These are phyloP conservation scores for Arrhopalites spinosus DNA, from an alignment of 2,888 invertebrate genomes.

Conservation along the genomic window DNA sequence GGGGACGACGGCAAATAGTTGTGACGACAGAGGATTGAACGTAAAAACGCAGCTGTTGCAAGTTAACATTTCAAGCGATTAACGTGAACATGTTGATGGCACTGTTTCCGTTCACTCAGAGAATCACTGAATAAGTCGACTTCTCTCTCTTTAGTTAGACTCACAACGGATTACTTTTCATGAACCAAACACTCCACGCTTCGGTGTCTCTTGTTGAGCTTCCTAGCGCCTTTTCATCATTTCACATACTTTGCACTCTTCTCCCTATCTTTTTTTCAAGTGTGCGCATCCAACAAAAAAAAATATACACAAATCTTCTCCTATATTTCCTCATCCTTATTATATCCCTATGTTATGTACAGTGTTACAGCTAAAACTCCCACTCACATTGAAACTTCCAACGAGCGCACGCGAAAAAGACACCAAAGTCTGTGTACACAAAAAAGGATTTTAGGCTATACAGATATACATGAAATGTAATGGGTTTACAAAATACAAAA, in stretches of 20 bases:
- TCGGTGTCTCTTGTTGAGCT: conserved; percentile 18
- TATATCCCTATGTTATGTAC: background rate
- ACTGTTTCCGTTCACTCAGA: conserved; percentile 50
- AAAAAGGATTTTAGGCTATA: no score
- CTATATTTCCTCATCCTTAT: background rate
- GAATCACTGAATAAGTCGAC: background rate
- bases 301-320: background rate
- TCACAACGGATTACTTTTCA: conserved; percentile 21
- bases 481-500: no score
- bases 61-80: conserved; percentile 57
- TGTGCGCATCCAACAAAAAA: background rate
- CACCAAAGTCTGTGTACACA: no score
- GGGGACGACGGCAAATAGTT: conserved; percentile 55
- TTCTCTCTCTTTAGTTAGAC: conserved; percentile 18
- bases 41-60: conserved; percentile 53
- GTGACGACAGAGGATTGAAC: conserved; percentile 56
- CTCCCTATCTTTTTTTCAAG: conserved; percentile 14
- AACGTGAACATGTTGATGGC: conserved; percentile 57
- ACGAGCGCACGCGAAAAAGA: no score
- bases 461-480: no score
- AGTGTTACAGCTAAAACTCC: background rate
- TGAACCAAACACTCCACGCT: conserved; percentile 23
- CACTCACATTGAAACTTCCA: background rate
- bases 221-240: conserved; percentile 22
- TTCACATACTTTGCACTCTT: conserved; percentile 29